Conservation (phyloP, 2,888 invertebrate genomes). For the Tipula confusa region DNA sequence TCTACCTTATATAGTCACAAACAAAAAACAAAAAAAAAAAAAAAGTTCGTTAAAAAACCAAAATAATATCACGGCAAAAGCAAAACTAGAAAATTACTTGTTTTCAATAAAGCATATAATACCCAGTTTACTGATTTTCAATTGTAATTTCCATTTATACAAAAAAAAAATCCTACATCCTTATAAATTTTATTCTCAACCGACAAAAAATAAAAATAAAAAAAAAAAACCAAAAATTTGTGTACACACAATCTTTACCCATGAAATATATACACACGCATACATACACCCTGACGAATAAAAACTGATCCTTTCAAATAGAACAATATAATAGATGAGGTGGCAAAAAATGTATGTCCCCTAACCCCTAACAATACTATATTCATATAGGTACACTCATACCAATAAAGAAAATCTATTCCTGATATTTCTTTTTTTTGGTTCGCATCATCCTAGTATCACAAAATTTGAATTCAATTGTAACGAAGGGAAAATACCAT, state of each 20-base stretch:
- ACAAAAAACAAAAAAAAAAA: no score
- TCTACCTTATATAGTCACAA: neutral
- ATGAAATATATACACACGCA: neutral
- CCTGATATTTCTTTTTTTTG: neutral
- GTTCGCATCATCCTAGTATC: neutral
- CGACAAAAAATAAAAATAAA: slow-evolving; percentile 25
- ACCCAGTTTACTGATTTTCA: slow-evolving; percentile 25
- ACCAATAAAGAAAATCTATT: neutral
- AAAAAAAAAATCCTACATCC: neutral
- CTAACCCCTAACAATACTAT: neutral
- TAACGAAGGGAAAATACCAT: neutral
- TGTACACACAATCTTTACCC: neutral
- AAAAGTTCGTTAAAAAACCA: slow-evolving; percentile 6
- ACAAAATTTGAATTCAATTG: neutral
- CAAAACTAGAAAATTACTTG: slow-evolving; percentile 20
- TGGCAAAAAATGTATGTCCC: neutral
- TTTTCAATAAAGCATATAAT: slow-evolving; percentile 3
- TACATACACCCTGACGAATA: neutral
- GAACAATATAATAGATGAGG: neutral
- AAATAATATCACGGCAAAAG: neutral
- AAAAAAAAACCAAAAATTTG: no score
- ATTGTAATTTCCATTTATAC: neutral
- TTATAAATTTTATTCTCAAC: neutral
- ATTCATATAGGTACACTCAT: neutral
- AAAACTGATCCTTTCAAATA: neutral